Conservation (phyloP, 1,140 invertebrate species). For the Apis dorsata region DNA sequence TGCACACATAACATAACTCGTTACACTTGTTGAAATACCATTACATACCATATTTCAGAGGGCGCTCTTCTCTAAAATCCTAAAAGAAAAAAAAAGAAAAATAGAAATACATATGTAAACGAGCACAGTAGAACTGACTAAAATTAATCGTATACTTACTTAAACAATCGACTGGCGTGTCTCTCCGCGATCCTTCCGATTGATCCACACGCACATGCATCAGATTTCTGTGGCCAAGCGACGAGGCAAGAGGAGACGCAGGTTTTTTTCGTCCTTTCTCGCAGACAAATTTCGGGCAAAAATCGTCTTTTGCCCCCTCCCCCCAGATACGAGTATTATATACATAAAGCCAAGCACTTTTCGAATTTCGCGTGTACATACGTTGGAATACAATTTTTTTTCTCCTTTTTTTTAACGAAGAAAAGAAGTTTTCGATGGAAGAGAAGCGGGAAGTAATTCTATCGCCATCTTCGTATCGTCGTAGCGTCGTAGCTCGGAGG, state of each 20-base stretch:
- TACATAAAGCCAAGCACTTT: constrained; percentile 12
- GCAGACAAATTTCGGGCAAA: not conserved
- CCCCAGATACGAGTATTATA: not conserved
- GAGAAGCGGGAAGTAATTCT: constrained; percentile 15
- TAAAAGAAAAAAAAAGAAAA: not conserved
- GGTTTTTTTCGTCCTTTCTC: constrained; percentile 22
- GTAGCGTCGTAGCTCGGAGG: constrained; percentile 41
- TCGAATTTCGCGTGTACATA: constrained; percentile 34
- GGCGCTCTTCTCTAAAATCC: too few relatives aligned
- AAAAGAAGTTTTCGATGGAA: not conserved
- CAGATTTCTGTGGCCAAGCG: constrained; percentile 1
- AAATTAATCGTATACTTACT: not conserved
- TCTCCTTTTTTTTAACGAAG: not conserved
- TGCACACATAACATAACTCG: too few relatives aligned
- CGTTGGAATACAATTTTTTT: not conserved
- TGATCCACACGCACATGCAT: not conserved
- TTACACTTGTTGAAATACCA: too few relatives aligned
- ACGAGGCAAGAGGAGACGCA: constrained; percentile 34
- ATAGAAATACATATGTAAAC: not conserved
- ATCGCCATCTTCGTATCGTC: constrained; percentile 53
- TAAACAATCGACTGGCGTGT: not conserved
- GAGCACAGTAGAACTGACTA: not conserved
- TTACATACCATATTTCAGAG: too few relatives aligned
- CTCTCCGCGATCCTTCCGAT: not conserved
- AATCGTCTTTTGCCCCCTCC: not conserved